Base-by-base conservation (phyloP, 2,113 vertebrate species). In the Leptodactylus fuscus region DNA sequence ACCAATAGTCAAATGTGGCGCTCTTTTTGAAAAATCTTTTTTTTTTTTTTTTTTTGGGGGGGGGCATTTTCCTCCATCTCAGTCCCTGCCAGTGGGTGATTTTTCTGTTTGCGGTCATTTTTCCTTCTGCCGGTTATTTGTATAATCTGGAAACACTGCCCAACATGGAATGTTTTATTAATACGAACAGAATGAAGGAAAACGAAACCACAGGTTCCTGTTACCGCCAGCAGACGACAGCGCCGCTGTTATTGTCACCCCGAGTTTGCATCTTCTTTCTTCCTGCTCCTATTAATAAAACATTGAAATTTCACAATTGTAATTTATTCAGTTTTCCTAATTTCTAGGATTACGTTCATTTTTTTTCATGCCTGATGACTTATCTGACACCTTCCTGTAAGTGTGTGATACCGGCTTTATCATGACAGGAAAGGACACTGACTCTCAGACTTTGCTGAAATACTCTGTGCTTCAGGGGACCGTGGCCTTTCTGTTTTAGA, bases 181-280 rank as follows among this genome's bases (percentile, higher is more conserved):
- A 83, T 83, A 83, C 51, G 32, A 60, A 75, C 81, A 75, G 81
- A 75, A 75, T 83, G 70, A 55, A 75, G 81, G 18, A 75, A 83
- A 62, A 62, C 44, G 53, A 83, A 75, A 75, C 81, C 70, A 2
- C 38, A 75, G 81, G n/a, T 83, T 60, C 55, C 55, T 75, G 81
- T 74, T 83, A 83, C 53, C 36, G 27, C 55, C 29, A 46, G 71
- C 24, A 36, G 51, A 36, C n/a, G 46, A 75, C 32, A 41, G 18
- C 29, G 18, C 13, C n/a, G 46, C 22, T 32, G 36, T 55, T 75
- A 75, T 46, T 62, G 67, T 58, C 38, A 75, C 49, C 4, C 58
- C 44, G 18, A 69, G n/a, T 73, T 71, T 71, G 53, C 10, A 71
- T 71, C 32, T 71, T 38, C 29, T 32, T 15, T 44, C n/a, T 20